phyloP scores from a whole-genome alignment of 2,797 vertebrate genomes.

The Tapera naevia region DNA sequence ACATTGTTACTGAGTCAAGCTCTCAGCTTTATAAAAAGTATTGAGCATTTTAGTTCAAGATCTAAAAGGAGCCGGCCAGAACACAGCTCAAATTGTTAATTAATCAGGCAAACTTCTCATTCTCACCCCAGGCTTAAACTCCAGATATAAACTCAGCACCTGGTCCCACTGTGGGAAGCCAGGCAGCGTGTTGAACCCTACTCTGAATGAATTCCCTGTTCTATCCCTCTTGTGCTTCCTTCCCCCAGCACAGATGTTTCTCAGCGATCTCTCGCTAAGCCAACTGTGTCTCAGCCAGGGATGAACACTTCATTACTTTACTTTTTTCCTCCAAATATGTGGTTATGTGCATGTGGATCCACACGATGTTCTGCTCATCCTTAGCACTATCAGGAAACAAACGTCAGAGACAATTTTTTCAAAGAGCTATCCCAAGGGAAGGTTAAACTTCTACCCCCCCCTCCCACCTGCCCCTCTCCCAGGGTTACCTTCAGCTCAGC shows the following conservation, averaged over 20 bases:
- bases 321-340: background rate
- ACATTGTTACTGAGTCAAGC: background rate
- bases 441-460: background rate
- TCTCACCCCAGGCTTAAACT: background rate
- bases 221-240: background rate
- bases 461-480: background rate
- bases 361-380: background rate
- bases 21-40: background rate
- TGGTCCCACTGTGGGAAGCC: background rate
- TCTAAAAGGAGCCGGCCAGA: background rate
- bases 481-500: slow-evolving; percentile 94
- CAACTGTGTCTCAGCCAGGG: background rate
- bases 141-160: background rate
- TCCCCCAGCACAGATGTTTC: slow-evolving; percentile 13
- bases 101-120: background rate
- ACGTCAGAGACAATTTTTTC: background rate
- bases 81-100: background rate
- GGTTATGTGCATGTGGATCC: background rate
- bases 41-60: background rate
- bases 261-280: background rate
- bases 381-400: background rate
- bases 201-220: background rate
- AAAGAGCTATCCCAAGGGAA: background rate
- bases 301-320: background rate
- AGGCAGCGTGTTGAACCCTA: background rate